phyloP scores from a whole-genome alignment of 2,113 vertebrate genomes.

The Misgurnus mizolepis region DNA sequence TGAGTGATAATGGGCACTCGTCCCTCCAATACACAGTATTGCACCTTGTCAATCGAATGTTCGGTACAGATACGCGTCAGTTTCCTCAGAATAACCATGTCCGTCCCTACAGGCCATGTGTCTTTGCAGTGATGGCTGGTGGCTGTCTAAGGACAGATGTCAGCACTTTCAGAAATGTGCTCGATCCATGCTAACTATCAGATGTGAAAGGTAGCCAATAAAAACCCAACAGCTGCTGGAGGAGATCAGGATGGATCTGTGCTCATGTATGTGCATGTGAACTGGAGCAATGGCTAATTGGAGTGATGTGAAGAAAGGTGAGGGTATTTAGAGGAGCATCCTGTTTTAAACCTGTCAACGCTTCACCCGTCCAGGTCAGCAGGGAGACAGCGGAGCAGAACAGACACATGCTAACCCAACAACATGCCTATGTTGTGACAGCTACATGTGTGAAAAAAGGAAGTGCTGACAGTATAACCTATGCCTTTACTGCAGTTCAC shows the following conservation, averaged over 20 bases:
- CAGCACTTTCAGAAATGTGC: neutral
- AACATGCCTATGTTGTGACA: neutral
- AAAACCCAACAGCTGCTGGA: neutral
- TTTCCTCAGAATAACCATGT: slow-evolving; percentile 30
- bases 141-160: slow-evolving; percentile 25
- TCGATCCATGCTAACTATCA: slow-evolving; percentile 9
- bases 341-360: neutral
- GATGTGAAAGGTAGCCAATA: neutral
- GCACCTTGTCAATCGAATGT: slow-evolving; percentile 30
- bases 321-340: slow-evolving; percentile 15
- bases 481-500: too few relatives aligned
- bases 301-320: slow-evolving; percentile 2
- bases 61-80: neutral
- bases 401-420: neutral
- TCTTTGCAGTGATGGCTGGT: neutral
- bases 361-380: neutral
- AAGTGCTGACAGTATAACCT: slow-evolving; percentile 6
- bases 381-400: neutral
- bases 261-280: neutral
- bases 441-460: neutral
- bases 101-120: neutral
- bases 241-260: neutral
- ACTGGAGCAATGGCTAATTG: neutral
- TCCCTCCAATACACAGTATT: neutral
- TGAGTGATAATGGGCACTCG: slow-evolving; percentile 21